Conservation (phyloP, 2,888 invertebrate genomes). For the Napeogenes inachia region DNA sequence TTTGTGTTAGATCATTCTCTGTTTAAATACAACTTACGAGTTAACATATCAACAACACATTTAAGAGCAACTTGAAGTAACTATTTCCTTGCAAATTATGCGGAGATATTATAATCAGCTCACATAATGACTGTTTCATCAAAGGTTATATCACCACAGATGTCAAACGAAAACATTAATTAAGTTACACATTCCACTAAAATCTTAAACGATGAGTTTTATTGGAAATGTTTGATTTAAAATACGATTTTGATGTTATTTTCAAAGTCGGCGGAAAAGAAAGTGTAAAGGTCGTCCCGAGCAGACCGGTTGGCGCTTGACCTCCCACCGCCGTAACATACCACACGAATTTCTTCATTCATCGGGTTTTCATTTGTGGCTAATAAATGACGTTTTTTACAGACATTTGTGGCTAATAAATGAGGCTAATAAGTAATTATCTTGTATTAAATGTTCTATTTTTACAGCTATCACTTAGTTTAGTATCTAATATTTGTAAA, state of each 20-base stretch:
- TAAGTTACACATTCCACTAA: neutral
- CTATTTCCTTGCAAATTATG: conserved; percentile 2
- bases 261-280: conserved; percentile 67
- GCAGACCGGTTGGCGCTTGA: conserved; percentile 61
- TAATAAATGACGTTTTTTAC: too few relatives aligned
- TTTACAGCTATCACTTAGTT: too few relatives aligned
- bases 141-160: too few relatives aligned
- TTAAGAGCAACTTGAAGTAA: neutral
- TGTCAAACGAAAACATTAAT: too few relatives aligned
- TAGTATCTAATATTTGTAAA: too few relatives aligned
- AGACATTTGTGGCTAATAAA: too few relatives aligned
- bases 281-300: conserved; percentile 48
- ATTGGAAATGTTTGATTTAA: conserved; percentile 30
- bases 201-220: neutral
- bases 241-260: conserved; percentile 13
- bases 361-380: conserved; percentile 13
- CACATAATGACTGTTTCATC: too few relatives aligned
- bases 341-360: conserved; percentile 21
- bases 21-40: neutral
- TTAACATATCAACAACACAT: neutral
- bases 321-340: conserved; percentile 38
- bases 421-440: too few relatives aligned
- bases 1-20: neutral
- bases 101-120: neutral
- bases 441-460: too few relatives aligned